Evolutionary conservation across 2,888 invertebrate genomes (phyloP), one percentile per base, ranked within the genome.

Genomic region (Heliconius charithonia): DNA sequence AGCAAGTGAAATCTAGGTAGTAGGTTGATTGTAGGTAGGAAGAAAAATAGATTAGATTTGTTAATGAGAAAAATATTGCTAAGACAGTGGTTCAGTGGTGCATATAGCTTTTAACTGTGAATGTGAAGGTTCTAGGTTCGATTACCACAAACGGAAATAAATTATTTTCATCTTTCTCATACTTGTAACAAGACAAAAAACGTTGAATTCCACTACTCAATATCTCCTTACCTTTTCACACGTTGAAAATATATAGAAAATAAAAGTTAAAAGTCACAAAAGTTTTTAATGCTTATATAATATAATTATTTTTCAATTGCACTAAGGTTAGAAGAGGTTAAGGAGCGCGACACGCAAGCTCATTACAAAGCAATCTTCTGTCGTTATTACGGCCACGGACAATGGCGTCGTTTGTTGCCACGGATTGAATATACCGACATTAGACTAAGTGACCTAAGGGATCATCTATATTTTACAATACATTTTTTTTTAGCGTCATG

Each of bases 291-390:
- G 56, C 3, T n/a, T n/a, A 3, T 59, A 3, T 59, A 59, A 59
- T 59, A 59, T n/a, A 59, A 59, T 59, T 59, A 59, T n/a, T 59
- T 59, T 59, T 59, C 59, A 59, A 59, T 59, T 19, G 59, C n/a
- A n/a, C n/a, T n/a, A 10, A 59, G n/a, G 10, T 10, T 59, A n/a
- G 22, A 37, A 25, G n/a, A 62, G 37, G 63, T 19, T 37, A 27
- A 41, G 63, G 59, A 63, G 41, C 32, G 16, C 71, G 41, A 63
- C 73, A 74, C 73, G 63, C 63, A 29, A 29, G 29, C 71, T 72
- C 71, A 72, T 72, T 56, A 72, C 6, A 51, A 51, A 72, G 63
- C 73, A 74, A 74, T 74, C 62, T 74, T 62, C 62, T 59, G 19
- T n/a, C 62, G 63, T 27, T 25, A 41, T 63, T 63, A 74, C 25